Evolutionary conservation across 2,888 invertebrate species (phyloP), one percentile per base, ranked within the genome.

Genomic region (Sinhomidia bicolor): DNA sequence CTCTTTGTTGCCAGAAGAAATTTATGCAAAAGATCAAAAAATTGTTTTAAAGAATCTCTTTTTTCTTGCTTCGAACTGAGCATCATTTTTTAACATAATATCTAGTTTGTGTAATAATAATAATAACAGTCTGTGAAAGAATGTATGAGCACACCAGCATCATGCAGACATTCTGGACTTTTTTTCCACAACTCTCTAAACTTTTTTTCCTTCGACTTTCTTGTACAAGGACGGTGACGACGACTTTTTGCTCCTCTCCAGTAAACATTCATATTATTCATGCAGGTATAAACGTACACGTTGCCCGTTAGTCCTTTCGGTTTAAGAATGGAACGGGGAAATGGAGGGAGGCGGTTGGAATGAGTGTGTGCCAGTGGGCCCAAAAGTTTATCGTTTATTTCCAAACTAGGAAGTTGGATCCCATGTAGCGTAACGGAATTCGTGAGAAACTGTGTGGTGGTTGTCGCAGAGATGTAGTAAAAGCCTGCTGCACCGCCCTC

Each of bases 361-460:
- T 51, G 74, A 74, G n/a, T 36, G 26, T 36, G 26, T 47, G 74
- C 47, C 47, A 74, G 47, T 74, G 47, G 74, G 74, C 47, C 51
- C 74, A 68, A 68, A 41, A 81, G 65, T 81, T 82, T 51, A 83
- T 71, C 83, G 68, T 71, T 71, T 83, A 83, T 83, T 83, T 83
- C 83, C 83, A 83, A 83, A 83, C 83, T 71, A 74, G 57, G 71
- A 32, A 32, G 71, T 71, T 71, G 20, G 54, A 7, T 32, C 23
- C 71, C 57, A 60, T 83, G 26, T 74, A 83, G 32, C 57, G 57
- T 74, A 57, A 83, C 60, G 83, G 60, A 74, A 83, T 83, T 83
- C 57, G 57, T 36, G 57, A 36, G 26, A n/a, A 23, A 32, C 83
- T 36, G 23, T 36, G 23, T 44, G 44, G n/a, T 41, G 32, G 14